Base-by-base conservation (phyloP, 2,113 vertebrate genomes). In the Ammodytes marinus region DNA sequence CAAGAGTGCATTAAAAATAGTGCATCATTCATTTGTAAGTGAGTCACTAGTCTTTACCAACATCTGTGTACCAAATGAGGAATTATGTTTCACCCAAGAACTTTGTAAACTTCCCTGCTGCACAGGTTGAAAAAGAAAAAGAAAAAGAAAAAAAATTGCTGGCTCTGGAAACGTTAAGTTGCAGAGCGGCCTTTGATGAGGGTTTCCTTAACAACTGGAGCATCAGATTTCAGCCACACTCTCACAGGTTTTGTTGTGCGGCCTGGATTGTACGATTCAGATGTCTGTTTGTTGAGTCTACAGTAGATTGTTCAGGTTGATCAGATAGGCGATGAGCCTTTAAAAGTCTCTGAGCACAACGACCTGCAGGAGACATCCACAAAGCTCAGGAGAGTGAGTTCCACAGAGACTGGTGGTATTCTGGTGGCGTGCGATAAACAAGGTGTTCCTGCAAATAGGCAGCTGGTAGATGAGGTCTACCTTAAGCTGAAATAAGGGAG, bases 151-250 rank as follows among this genome's bases (percentile, higher is more conserved):
- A 19, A 9, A 42, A 39, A 1, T 54, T 69, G 81, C 40, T 83
- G 40, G 57, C 68, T 76, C 86, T 69, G 42, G 46, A 84, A 63
- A 86, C 59, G 46, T 82, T 79, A 77, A 82, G 83, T 91, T 8
- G 1, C 75, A 87, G 74, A 35, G 5, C 37, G 4, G 74, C 68
- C 84, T 92, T 90, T 92, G 92, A 91, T 88, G 88, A 82, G 39
- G 77, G 78, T 92, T 91, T 82, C 79, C 84, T 50, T 87, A 81
- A 74, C 82, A 88, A 76, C 55, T 35, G 85, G 78, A 83, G 90
- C 58, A 4, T 92, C 84, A 54, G 63, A 83, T 93, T 92, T 83
- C 90, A 64, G 59, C 19, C 3, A 35, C 58, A 54, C 77, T 91
- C 84, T 85, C 90, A 85, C 68, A 1, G 88, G 77, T 84, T 86